phyloP scores from a whole-genome alignment of 2,888 invertebrate species.

The Ectemnius cavifrons region DNA sequence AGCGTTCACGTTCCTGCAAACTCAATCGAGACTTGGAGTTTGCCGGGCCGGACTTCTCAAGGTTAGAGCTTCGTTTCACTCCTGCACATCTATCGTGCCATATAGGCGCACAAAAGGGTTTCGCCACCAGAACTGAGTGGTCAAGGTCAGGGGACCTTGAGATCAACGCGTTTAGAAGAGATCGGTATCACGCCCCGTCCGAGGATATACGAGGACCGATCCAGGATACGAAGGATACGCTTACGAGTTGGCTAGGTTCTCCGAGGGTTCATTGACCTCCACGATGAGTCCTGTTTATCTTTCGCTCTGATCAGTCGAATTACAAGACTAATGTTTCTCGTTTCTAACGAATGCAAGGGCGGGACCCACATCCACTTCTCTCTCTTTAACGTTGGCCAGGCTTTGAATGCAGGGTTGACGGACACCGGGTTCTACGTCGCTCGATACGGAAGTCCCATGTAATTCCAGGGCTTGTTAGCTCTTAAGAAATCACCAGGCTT shows the following conservation, averaged over 20 bases:
- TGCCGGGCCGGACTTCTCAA: conserved; percentile 54
- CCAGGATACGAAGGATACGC: conserved; percentile 38
- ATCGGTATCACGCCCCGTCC: conserved; percentile 42
- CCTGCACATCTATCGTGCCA: conserved; percentile 18
- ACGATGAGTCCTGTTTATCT: conserved; percentile 34
- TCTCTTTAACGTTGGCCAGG: neutral
- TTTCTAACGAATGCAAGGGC: neutral
- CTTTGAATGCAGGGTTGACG: conserved; percentile 1
- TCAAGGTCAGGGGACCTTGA: conserved; percentile 53
- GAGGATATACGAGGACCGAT: conserved; percentile 48
- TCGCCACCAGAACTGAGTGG: conserved; percentile 42
- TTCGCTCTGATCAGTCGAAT: conserved; percentile 22
- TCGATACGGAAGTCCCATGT: neutral
- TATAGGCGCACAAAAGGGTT: conserved; percentile 17
- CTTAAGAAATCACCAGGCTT: conserved; percentile 36
- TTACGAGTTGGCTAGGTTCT: conserved; percentile 32
- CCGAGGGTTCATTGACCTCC: conserved; percentile 39
- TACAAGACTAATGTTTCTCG: conserved; percentile 1
- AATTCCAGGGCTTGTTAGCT: conserved; percentile 19
- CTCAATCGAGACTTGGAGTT: conserved; percentile 49
- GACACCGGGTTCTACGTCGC: conserved; percentile 2
- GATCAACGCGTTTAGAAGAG: conserved; percentile 34
- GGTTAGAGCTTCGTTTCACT: conserved; percentile 52
- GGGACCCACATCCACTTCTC: neutral
- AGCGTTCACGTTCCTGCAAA: conserved; percentile 47